These are phyloP conservation scores for Umimayanthus kanabou DNA, from an alignment of 92 coral and sea anemone genomes.

Conservation along the genomic window DNA sequence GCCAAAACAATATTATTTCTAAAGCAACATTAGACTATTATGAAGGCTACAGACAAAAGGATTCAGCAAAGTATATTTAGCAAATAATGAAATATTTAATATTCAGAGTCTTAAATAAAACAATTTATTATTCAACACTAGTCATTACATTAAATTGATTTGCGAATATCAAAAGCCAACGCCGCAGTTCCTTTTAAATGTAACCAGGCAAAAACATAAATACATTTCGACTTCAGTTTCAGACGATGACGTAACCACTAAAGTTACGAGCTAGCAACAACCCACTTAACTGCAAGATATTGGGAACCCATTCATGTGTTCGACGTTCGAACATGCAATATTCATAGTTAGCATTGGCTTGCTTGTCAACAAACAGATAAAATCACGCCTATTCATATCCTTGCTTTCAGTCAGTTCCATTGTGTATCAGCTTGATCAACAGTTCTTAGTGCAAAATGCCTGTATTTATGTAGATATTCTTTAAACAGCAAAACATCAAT, in stretches of 20 bases:
- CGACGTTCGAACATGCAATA: constrained; percentile 19
- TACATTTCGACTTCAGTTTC: neutral
- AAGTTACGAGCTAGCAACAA: neutral
- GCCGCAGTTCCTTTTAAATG: neutral
- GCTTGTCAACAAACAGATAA: constrained; percentile 16
- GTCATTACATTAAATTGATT: too few relatives aligned
- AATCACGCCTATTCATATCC: constrained; percentile 4
- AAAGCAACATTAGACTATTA: neutral
- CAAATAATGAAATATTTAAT: neutral
- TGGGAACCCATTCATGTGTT: neutral
- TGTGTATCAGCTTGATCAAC: neutral
- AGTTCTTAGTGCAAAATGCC: neutral
- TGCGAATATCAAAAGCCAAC: neutral
- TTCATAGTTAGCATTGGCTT: neutral
- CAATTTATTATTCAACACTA: neutral
- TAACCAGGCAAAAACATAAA: neutral
- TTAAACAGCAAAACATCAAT: neutral
- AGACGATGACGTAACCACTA: neutral
- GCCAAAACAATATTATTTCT: neutral
- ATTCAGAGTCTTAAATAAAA: neutral
- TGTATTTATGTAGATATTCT: neutral
- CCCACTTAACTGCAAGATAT: neutral
- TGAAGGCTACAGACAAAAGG: neutral
- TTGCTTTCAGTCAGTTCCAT: neutral
- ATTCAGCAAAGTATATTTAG: neutral